Evolutionary conservation across 2,113 vertebrate species (phyloP), one percentile per base, ranked within the genome.

Genomic region (Gavia stellata): DNA sequence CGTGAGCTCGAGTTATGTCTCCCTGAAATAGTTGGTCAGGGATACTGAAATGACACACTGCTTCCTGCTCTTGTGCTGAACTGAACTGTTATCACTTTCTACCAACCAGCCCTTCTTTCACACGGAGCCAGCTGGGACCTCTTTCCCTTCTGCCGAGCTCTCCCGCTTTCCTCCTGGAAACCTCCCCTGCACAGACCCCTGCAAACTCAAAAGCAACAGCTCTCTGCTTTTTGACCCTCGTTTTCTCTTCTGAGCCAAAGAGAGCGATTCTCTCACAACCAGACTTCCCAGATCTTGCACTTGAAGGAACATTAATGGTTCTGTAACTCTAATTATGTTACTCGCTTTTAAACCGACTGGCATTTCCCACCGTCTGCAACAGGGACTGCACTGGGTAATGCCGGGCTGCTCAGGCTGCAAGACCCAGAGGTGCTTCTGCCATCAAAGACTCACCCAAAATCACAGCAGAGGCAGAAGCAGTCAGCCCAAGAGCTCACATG

Each of bases 321-420:
- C 83, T 78, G 47, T 65, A 49, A 65, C 61, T 75, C 84, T 42
- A 14, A 58, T 74, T 75, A 6, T 3, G 19, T 17, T 29, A 2
- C 53, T 42, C 1, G 3, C 36, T 8, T 62, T 61, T 33, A 29
- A 74, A 44, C 25, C 0, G 0, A 25, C 14, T 14, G 44, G n/a
- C n/a, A 5, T 71, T 93, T 78, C 82, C 67, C 88, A 73, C 58
- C 7, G 0, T 5, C 61, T 63, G 66, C 49, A 10, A 6, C 0
- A 5, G 65, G 81, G 24, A 20, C 40, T 8, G 21, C 0, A 4
- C 59, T 45, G 72, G 81, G 56, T 36, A 16, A 14, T 2, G 36
- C 75, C 0, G 0, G 53, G 52, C 40, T 36, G 52, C 18, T 44
- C 40, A 3, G 55, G 29, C 67, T 56, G 52, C 38, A 53, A 16